A percentile compares a stretch with the other conserved stretches of the same genome.
Evolutionary conservation across 1,140 invertebrate genomes (phyloP).

Genomic region (Gonioctena quinquepunctata): DNA sequence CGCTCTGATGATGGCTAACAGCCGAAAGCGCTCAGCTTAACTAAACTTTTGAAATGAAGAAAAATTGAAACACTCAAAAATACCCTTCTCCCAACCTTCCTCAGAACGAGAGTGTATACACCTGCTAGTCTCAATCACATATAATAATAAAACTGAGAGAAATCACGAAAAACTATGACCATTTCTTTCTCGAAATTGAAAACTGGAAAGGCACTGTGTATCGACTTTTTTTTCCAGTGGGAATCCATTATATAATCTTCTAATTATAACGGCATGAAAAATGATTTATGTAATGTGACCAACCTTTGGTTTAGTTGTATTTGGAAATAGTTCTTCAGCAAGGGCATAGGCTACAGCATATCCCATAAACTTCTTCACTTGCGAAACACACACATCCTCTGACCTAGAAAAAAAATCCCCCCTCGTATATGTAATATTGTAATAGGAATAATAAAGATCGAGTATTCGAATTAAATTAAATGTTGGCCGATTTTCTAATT

Average conservation of each 20-base stretch:
- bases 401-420: not conserved
- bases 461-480: not conserved
- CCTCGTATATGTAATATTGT: not conserved
- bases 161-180: no score
- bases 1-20: no score
- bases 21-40: no score
- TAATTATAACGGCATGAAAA: not conserved
- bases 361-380: slow-evolving; percentile 70
- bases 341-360: slow-evolving; percentile 68
- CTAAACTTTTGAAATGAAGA: no score
- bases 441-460: not conserved
- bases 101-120: no score
- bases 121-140: no score
- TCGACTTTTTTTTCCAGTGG: not conserved
- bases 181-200: no score
- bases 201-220: not conserved
- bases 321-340: slow-evolving; percentile 61
- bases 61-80: no score
- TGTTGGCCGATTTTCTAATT: not conserved
- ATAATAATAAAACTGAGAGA: no score
- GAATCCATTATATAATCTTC: not conserved
- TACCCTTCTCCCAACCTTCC: no score
- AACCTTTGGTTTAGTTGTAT: slow-evolving; percentile 62
- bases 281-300: not conserved
- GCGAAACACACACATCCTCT: slow-evolving; percentile 9